Evolutionary conservation across 2,888 invertebrate species (phyloP).

Genomic region (Disparrhopalites patrizii): DNA sequence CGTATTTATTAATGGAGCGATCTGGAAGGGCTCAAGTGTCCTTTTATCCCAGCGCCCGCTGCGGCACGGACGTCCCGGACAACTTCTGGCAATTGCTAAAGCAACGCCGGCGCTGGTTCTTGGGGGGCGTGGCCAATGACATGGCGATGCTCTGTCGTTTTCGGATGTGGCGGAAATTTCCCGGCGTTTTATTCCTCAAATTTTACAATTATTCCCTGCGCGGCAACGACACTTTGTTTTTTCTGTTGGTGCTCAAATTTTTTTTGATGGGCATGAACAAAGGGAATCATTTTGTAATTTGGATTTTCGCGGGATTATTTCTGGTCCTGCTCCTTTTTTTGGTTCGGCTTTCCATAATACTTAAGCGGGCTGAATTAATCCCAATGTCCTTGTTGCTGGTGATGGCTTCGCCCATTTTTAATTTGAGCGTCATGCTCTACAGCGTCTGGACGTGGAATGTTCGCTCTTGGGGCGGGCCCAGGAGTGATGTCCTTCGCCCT

Average conservation of each 20-base stretch:
- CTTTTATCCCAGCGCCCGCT: constrained; percentile 26
- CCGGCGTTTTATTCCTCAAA: constrained; percentile 26
- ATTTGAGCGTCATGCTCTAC: constrained; percentile 27
- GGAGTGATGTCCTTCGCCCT: constrained; percentile 32
- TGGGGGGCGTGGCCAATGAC: constrained; percentile 34
- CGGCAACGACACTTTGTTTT: constrained; percentile 28
- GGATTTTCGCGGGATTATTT: too few species aligned
- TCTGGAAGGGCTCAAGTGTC: constrained; percentile 23
- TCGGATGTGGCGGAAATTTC: constrained; percentile 31
- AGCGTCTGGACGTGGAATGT: constrained; percentile 34
- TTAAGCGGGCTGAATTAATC: constrained; percentile 25
- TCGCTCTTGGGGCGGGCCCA: constrained; percentile 34
- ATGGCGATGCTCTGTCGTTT: constrained; percentile 27
- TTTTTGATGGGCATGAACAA: too few species aligned
- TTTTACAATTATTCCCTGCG: constrained; percentile 26
- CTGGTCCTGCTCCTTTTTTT: too few species aligned
- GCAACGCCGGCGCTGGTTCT: constrained; percentile 35
- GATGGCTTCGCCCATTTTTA: constrained; percentile 27
- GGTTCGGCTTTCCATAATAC: too few species aligned
- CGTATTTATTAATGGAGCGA: constrained; percentile 29
- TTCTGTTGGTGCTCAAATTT: constrained; percentile 21
- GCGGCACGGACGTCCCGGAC: constrained; percentile 36
- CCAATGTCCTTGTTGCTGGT: constrained; percentile 24
- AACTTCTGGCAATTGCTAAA: constrained; percentile 31
- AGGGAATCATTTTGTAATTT: background rate